Base-by-base conservation (phyloP, 2,888 invertebrate species). In the Sturmia bella region DNA sequence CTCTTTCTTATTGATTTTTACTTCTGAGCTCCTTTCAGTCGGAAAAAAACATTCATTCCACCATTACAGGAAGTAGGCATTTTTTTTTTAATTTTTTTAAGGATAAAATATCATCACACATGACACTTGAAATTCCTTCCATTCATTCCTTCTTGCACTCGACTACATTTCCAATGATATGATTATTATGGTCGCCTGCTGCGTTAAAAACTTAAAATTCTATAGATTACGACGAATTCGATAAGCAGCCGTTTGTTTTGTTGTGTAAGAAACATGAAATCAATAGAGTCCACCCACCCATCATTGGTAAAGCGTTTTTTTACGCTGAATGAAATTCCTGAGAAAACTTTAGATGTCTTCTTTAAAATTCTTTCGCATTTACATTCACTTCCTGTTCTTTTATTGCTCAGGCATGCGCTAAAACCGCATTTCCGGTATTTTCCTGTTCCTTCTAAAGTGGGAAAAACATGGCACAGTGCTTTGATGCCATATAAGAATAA, bases 141-240 rank as follows among this genome's bases (percentile, higher is more conserved):
- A 50, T 13, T 12, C 13, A 24, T 59, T 32, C 19, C 52, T 54
- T 15, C 5, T 13, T 32, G 5, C 32, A 32, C 6, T 3, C 1
- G 1, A 32, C 32, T 37, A 56, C 1, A 64, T 27, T 43, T 52
- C 11, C 11, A 21, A 19, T 43, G 11, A 45, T 5, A 45, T 43
- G n/a, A 24, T 4, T 24, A 45, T 76, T 61, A 69, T 76, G 76
- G 0, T 15, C 37, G 61, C 76, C 76, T n/a, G 39, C 19, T 76
- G 13, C 17, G 4, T 17, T 32, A 11, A 5, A 45, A 68, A 45
- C 52, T 37, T 41, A 32, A 68, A 68, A 52, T 61, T 68, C 41
- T 57, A 68, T 24, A 52, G 21, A 24, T 52, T 48, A 6, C 32
- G 9, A 6, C 32, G 9, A 32, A 6, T 32, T 32, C 32, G 32